Evolutionary conservation across 2,888 invertebrate genomes (phyloP).

Genomic region (Amblyteles armatorius): DNA sequence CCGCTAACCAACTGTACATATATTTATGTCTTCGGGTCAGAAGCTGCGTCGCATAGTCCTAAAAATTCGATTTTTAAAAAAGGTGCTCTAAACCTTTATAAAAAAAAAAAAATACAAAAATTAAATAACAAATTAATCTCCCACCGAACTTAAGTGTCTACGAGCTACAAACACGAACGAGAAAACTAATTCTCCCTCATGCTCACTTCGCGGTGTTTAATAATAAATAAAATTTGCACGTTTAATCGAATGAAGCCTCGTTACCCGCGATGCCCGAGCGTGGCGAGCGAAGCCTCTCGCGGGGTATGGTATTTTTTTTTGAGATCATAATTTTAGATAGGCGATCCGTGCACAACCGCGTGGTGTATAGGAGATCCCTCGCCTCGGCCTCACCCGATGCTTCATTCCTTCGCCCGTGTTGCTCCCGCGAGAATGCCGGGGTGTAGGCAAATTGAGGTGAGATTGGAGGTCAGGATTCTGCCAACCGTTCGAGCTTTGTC

Average conservation of each 20-base stretch:
- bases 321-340: constrained; percentile 84
- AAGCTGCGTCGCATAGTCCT: background rate
- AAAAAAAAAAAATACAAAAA: background rate
- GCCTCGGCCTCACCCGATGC: constrained; percentile 68
- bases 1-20: background rate
- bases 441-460: constrained; percentile 85
- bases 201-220: constrained; percentile 52
- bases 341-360: constrained; percentile 73
- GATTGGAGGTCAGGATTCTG: constrained; percentile 83
- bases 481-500: constrained; percentile 76
- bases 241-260: constrained; percentile 71
- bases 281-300: constrained; percentile 43
- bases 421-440: constrained; percentile 78
- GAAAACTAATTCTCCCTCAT: background rate
- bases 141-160: background rate
- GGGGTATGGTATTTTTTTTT: constrained; percentile 79
- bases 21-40: too few species aligned
- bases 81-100: too few species aligned
- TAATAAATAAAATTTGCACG: constrained; percentile 61
- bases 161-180: background rate
- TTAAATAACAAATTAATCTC: background rate
- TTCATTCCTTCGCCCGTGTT: constrained; percentile 39
- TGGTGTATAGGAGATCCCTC: constrained; percentile 59
- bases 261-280: constrained; percentile 61
- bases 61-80: background rate